Conservation (phyloP, 2,113 vertebrate genomes). For the Taurulus bubalis region DNA sequence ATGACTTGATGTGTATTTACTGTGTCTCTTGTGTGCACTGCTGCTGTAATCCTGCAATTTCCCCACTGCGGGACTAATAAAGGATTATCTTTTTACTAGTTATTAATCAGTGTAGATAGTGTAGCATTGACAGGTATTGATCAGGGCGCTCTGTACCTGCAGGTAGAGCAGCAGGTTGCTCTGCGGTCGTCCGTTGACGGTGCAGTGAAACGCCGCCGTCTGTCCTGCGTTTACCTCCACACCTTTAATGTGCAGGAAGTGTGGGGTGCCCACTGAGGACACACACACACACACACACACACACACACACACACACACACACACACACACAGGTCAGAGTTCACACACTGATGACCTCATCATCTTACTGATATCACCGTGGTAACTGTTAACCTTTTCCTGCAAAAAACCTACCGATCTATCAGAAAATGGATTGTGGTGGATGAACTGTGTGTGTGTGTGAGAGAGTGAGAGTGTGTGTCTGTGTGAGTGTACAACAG, state of each 20-base stretch:
- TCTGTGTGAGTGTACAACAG: slow-evolving; percentile 3
- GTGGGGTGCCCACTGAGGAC: slow-evolving; percentile 90
- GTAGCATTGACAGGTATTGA: slow-evolving; percentile 34
- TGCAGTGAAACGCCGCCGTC: slow-evolving; percentile 92
- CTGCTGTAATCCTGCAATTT: too few relatives aligned
- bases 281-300: slow-evolving; percentile 35
- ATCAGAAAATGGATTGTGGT: slow-evolving; percentile 56
- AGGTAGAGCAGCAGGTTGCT: slow-evolving; percentile 89
- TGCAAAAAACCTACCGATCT: slow-evolving; percentile 20
- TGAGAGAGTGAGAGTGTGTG: slow-evolving; percentile 6
- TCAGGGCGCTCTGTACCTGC: slow-evolving; percentile 74
- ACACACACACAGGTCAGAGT: slow-evolving; percentile 37
- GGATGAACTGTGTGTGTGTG: slow-evolving; percentile 14
- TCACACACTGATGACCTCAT: slow-evolving; percentile 45
- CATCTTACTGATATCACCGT: neutral
- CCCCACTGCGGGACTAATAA: too few relatives aligned
- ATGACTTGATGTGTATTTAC: too few relatives aligned
- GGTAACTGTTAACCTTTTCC: neutral
- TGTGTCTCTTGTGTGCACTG: too few relatives aligned
- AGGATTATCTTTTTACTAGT: too few relatives aligned
- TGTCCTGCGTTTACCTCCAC: slow-evolving; percentile 96
- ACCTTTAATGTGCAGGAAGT: slow-evolving; percentile 94
- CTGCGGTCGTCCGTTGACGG: slow-evolving; percentile 90
- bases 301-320: slow-evolving; percentile 13
- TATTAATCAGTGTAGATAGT: too few relatives aligned